These are phyloP conservation scores for Prionchulus punctatus DNA, from an alignment of 2,888 invertebrate species.

Conservation along the genomic window DNA sequence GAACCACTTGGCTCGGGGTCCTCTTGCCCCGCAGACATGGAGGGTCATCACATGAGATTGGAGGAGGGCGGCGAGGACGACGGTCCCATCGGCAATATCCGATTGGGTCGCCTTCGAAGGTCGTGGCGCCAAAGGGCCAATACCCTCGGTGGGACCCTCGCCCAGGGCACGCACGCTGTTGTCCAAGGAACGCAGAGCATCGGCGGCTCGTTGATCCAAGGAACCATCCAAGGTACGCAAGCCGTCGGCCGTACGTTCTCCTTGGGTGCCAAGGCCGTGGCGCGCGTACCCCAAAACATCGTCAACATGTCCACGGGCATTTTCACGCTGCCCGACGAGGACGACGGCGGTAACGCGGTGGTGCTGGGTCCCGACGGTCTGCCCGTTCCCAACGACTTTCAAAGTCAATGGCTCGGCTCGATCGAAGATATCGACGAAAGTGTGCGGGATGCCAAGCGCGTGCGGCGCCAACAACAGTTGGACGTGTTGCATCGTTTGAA, in stretches of 20 bases:
- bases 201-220: conserved; percentile 17
- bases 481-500: conserved; percentile 20
- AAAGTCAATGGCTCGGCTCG: too few species aligned
- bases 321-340: conserved; percentile 50
- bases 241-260: conserved; percentile 25
- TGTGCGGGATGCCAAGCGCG: conserved; percentile 15
- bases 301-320: conserved; percentile 88
- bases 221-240: conserved; percentile 27
- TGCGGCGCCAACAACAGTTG: conserved; percentile 31
- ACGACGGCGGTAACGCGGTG: neutral
- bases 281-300: conserved; percentile 53
- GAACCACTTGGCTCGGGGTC: too few species aligned
- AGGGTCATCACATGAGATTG: too few species aligned
- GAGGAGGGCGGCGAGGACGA: too few species aligned
- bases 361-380: conserved; percentile 6
- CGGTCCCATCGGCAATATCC: too few species aligned
- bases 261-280: conserved; percentile 23
- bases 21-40: too few species aligned
- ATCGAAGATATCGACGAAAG: conserved; percentile 6
- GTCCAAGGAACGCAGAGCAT: conserved; percentile 30
- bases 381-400: too few species aligned
- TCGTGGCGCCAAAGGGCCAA: conserved; percentile 21
- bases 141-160: conserved; percentile 20
- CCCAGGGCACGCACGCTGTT: conserved; percentile 26
- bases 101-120: too few species aligned